These are phyloP conservation scores for Rhagium mordax DNA, from an alignment of 2,888 invertebrate species.

Conservation along the genomic window DNA sequence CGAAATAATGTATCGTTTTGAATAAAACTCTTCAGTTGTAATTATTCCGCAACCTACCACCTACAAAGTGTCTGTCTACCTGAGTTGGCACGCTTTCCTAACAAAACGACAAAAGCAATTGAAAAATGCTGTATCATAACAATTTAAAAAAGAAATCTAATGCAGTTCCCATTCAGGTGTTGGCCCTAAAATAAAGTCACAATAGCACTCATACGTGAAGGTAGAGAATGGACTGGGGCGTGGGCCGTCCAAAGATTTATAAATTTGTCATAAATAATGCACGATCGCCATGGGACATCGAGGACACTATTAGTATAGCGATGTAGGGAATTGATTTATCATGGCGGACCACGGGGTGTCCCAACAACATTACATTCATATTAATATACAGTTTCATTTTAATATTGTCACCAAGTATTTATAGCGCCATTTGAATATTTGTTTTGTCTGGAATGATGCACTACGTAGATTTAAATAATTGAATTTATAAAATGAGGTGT, in stretches of 20 bases:
- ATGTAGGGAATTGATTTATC: slow-evolving; percentile 71
- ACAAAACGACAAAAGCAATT: slow-evolving; percentile 34
- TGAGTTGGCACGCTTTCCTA: slow-evolving; percentile 42
- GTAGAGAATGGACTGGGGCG: slow-evolving; percentile 50
- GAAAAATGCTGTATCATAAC: slow-evolving; percentile 16
- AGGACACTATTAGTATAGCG: slow-evolving; percentile 70
- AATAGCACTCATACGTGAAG: slow-evolving; percentile 18
- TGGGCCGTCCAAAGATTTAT: slow-evolving; percentile 65
- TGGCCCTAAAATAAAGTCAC: slow-evolving; percentile 36
- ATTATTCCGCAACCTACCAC: not conserved
- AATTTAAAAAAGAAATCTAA: slow-evolving; percentile 20
- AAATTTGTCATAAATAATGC: slow-evolving; percentile 70
- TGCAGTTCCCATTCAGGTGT: slow-evolving; percentile 27
- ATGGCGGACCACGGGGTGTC: slow-evolving; percentile 66
- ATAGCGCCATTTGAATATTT: slow-evolving; percentile 69
- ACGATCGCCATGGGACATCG: slow-evolving; percentile 64
- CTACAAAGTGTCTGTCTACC: slow-evolving; percentile 42
- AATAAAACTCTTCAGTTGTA: not conserved
- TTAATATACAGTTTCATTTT: slow-evolving; percentile 69
- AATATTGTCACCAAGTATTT: slow-evolving; percentile 72
- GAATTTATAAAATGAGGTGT: slow-evolving; percentile 67
- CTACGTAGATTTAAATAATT: slow-evolving; percentile 65
- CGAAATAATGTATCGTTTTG: not conserved
- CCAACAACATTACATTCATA: slow-evolving; percentile 67
- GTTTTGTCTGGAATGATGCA: slow-evolving; percentile 63